These are phyloP conservation scores for Enteromius argenteus DNA, from an alignment of 2,797 vertebrate species.

Conservation along the genomic window DNA sequence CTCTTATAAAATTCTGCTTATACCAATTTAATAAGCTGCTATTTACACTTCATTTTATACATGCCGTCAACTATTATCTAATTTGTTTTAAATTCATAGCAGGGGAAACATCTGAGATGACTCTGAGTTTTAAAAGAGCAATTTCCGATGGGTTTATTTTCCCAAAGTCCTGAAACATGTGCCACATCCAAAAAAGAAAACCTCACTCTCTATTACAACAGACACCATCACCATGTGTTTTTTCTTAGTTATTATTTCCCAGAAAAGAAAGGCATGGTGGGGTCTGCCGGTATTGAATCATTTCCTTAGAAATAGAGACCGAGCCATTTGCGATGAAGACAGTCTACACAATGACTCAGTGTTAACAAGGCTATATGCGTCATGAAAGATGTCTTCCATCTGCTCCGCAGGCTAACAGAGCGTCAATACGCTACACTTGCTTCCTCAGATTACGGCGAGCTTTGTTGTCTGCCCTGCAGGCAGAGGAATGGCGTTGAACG, in stretches of 20 bases:
- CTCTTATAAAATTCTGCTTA: not conserved
- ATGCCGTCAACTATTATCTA: not conserved
- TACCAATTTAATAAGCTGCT: not conserved
- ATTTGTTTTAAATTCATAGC: not conserved
- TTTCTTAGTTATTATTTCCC: constrained; percentile 66
- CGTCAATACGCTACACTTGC: not conserved
- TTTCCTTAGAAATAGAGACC: constrained; percentile 65
- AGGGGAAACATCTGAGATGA: not conserved
- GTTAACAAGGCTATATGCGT: constrained; percentile 44
- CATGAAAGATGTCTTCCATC: constrained; percentile 52
- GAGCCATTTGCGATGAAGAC: constrained; percentile 61
- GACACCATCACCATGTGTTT: not conserved
- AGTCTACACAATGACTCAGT: constrained; percentile 64
- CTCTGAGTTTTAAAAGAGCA: not conserved
- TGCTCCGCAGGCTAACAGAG: not conserved
- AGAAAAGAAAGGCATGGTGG: constrained; percentile 59
- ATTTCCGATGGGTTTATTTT: not conserved
- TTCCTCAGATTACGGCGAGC: constrained; percentile 41
- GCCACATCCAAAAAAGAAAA: not conserved
- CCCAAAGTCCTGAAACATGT: not conserved
- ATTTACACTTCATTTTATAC: not conserved
- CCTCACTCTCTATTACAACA: not conserved
- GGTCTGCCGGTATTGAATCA: constrained; percentile 63
- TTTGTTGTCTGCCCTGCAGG: constrained; percentile 29
- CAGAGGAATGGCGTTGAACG: not conserved